A percentile compares a stretch with the other conserved stretches of the same genome.
Evolutionary conservation across 2,888 invertebrate species (phyloP).

Genomic region (Mystacides longicornis): DNA sequence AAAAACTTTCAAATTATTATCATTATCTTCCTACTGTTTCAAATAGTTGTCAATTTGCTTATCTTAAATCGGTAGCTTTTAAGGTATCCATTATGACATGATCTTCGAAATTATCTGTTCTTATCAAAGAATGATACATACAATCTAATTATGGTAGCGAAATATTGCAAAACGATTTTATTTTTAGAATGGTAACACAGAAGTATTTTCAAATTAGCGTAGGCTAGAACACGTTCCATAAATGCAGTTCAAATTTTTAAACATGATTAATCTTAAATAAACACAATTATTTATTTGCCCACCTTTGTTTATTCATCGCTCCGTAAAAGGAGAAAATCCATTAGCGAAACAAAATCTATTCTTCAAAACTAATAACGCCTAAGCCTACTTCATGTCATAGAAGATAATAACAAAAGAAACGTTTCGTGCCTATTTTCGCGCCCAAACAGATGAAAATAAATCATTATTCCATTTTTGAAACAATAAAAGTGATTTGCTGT

Average conservation of each 20-base stretch:
- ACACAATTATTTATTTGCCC: background rate
- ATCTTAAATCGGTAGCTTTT: no score
- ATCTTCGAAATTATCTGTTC: no score
- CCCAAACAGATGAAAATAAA: background rate
- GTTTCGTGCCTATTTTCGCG: background rate
- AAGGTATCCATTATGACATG: no score
- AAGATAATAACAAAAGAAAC: background rate
- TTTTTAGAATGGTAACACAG: background rate
- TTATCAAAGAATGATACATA: no score
- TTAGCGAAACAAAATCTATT: background rate
- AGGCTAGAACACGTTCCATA: background rate
- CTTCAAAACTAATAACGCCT: background rate
- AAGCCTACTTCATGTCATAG: background rate
- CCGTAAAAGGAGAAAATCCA: background rate
- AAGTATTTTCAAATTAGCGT: background rate
- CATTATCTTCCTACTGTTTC: no score
- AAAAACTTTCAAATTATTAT: no score
- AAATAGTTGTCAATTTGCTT: no score
- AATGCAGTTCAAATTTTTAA: background rate
- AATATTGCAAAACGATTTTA: no score
- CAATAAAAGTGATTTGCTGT: background rate
- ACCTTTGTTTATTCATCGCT: conserved; percentile 5
- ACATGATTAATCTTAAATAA: background rate
- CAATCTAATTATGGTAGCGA: no score
- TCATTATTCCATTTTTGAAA: background rate